A percentile compares a stretch with the other conserved stretches of the same genome.
These are phyloP conservation scores for Pseudeuparius sepicola DNA, from an alignment of 2,888 invertebrate species.

Conservation along the genomic window DNA sequence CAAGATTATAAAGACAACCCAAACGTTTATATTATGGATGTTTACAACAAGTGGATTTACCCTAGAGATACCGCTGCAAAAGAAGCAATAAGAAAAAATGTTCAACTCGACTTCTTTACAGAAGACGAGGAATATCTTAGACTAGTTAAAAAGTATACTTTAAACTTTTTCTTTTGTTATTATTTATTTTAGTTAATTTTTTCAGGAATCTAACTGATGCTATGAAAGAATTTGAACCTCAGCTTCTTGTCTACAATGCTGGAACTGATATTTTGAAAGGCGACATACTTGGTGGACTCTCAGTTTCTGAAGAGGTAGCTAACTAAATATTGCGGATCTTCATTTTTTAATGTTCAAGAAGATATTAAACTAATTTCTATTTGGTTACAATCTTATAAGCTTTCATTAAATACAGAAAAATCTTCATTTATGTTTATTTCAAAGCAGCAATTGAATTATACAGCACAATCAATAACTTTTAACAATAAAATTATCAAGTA, in stretches of 20 bases:
- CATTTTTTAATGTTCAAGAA: no score
- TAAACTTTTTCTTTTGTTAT: conserved; percentile 2
- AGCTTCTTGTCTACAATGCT: conserved; percentile 85
- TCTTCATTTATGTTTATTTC: no score
- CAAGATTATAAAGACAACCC: conserved; percentile 63
- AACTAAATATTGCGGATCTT: no score
- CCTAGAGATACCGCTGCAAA: conserved; percentile 69
- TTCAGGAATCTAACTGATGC: conserved; percentile 58
- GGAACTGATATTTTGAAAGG: conserved; percentile 76
- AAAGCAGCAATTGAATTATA: no score
- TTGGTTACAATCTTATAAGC: no score
- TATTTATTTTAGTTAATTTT: conserved; percentile 27
- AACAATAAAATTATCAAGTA: no score
- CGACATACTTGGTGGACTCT: conserved; percentile 66
- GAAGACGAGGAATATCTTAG: conserved; percentile 61
- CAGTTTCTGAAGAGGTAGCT: conserved; percentile 58
- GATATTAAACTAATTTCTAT: no score
- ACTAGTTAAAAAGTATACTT: conserved; percentile 49
- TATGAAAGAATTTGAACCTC: conserved; percentile 61
- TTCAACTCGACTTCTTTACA: conserved; percentile 51
- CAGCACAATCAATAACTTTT: no score
- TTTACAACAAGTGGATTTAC: conserved; percentile 74
- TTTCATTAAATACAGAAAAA: no score
- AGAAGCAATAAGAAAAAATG: conserved; percentile 56
- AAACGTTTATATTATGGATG: conserved; percentile 78